Percentiles rank a stretch among this genome's conserved stretches.
phyloP scores from a whole-genome alignment of 2,888 invertebrate species.

The Drepana falcataria region DNA sequence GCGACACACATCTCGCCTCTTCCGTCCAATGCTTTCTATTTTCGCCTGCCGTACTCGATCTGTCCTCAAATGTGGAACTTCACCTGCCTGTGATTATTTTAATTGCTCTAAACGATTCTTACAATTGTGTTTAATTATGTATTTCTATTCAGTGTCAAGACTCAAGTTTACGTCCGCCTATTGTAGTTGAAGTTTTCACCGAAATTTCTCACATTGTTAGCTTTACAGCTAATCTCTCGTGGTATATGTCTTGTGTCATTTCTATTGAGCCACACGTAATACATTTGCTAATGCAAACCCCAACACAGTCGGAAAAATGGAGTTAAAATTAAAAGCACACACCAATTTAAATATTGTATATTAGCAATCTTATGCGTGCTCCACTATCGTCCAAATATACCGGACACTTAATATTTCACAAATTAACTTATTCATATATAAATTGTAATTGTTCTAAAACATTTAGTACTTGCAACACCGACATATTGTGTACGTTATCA shows the following conservation, averaged over 20 bases:
- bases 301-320: too few relatives aligned
- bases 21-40: conserved; percentile 75
- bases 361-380: too few relatives aligned
- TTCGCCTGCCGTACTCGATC: conserved; percentile 62
- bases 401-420: too few relatives aligned
- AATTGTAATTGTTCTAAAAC: background rate
- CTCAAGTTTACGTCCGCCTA: conserved; percentile 48
- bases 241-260: background rate
- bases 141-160: conserved; percentile 14
- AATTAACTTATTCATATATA: too few relatives aligned
- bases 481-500: background rate
- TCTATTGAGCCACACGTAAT: background rate
- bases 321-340: too few relatives aligned
- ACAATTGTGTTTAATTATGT: conserved; percentile 17
- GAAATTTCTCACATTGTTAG: conserved; percentile 23
- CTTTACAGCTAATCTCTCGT: background rate
- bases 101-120: conserved; percentile 13
- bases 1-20: conserved; percentile 69
- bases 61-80: conserved; percentile 41
- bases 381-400: too few relatives aligned
- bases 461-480: background rate
- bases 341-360: too few relatives aligned
- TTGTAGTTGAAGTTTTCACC: conserved; percentile 38
- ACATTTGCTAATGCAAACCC: too few relatives aligned
- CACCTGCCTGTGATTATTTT: conserved; percentile 31